A percentile compares a stretch with the other conserved stretches of the same genome.
Conservation (phyloP, 2,888 invertebrate species). For the Panorpa germanica region DNA sequence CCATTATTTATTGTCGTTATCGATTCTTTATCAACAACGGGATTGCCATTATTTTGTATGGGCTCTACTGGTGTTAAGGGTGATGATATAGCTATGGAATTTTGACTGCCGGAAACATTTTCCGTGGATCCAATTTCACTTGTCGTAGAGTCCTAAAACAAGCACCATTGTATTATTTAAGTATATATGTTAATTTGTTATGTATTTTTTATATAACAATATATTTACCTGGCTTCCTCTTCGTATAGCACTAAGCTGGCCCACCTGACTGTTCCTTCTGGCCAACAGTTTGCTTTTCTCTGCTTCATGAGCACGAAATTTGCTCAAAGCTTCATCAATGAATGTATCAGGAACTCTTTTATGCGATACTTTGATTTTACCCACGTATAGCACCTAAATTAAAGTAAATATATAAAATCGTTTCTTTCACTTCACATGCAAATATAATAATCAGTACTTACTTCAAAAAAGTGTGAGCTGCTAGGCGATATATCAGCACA, state of each 20-base stretch:
- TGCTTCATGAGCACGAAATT: constrained; percentile 61
- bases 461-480: constrained; percentile 80
- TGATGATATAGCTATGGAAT: constrained; percentile 10
- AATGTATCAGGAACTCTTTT: constrained; percentile 73
- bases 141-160: no score
- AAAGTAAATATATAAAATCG: constrained; percentile 5
- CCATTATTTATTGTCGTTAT: no score
- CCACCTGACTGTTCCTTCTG: constrained; percentile 24
- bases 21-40: no score
- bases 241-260: no score
- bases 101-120: constrained; percentile 17
- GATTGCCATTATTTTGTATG: constrained; percentile 12
- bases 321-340: constrained; percentile 77
- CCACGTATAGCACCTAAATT: constrained; percentile 68
- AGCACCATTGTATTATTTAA: no score
- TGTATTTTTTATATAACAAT: no score
- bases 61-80: constrained; percentile 13
- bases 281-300: constrained; percentile 30
- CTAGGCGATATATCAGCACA: constrained; percentile 67
- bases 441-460: constrained; percentile 19
- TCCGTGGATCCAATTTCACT: background rate
- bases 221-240: no score
- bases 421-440: background rate
- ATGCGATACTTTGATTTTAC: constrained; percentile 75
- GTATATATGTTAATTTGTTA: no score